Evolutionary conservation across 2,888 invertebrate species (phyloP), one percentile per base, ranked within the genome.

Genomic region (Shargacucullia verbasci): DNA sequence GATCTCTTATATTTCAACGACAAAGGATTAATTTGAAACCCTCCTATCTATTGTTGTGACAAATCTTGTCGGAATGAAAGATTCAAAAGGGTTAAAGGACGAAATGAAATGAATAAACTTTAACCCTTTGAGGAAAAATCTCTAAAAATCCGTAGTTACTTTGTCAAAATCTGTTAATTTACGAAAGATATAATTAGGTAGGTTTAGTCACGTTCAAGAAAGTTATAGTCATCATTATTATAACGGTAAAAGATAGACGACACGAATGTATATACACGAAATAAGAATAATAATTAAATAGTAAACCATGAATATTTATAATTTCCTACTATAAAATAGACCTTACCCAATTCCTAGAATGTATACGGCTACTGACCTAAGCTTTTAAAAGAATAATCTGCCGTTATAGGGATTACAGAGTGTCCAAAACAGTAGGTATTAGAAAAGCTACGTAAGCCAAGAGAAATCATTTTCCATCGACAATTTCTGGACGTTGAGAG

Each of bases 1-100:
- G 35, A 27, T 35, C 27, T 38, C 47, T 54, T 40, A 44, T 56
- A 61, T 61, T 46, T 56, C 47, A 40, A 50, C 34, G 39, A 56
- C 47, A 64, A 64, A 64, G 53, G 59, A 45, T 64, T 59, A 38
- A 59, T 59, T 55, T 34, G 44, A 33, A 40, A 49, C 44, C 34
- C 55, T 33, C 20, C 38, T 31, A 43, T 41, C 49, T 39, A 49
- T 59, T 64, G 59, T 64, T 53, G 59, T 56, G 56, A 59, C 56
- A 46, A 33, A 50, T 54, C 50, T 49, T 50, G 38, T 31, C 25
- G 25, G 29, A n/a, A 39, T 37, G 39, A 50, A 49, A 44, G 49
- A 46, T 53, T 46, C 37, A 33, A 46, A 57, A 34, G 38, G 45
- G 34, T 44, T 9, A 33, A 15, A 27, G 41, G 39, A 15, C 37